Conservation (phyloP, 2,888 invertebrate species). For the Octonoba sinensis region DNA sequence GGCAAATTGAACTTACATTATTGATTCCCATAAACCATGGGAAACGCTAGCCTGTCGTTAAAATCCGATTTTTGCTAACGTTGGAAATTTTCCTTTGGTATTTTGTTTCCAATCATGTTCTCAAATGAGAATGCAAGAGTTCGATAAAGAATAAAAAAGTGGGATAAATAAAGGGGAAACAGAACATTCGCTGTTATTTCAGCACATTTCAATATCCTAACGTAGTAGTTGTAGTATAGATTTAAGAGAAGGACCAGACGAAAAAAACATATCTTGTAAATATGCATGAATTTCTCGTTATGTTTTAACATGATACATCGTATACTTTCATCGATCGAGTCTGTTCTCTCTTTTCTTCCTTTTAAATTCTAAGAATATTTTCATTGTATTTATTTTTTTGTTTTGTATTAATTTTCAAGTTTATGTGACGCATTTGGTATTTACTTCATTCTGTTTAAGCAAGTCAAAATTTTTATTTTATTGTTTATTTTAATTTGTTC, state of each 20-base stretch:
- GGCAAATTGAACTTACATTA: slow-evolving; percentile 39
- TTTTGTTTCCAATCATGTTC: slow-evolving; percentile 3
- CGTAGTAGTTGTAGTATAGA: slow-evolving; percentile 1
- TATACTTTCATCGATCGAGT: slow-evolving; percentile 19
- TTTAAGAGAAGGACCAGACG: neutral
- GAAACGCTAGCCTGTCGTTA: slow-evolving; percentile 41
- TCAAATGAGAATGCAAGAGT: slow-evolving; percentile 23
- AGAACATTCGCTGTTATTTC: slow-evolving; percentile 24
- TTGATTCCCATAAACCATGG: slow-evolving; percentile 11
- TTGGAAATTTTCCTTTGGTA: slow-evolving; percentile 1
- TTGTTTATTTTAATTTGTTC: no score
- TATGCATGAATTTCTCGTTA: slow-evolving; percentile 33
- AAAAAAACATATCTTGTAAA: slow-evolving; percentile 26
- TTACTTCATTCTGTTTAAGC: no score
- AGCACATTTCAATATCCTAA: slow-evolving; percentile 43
- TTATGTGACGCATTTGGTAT: no score
- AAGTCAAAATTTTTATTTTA: no score
- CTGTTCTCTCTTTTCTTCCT: neutral
- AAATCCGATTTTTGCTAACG: slow-evolving; percentile 44
- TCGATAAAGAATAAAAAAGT: slow-evolving; percentile 27
- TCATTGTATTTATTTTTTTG: no score
- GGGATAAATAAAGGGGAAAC: slow-evolving; percentile 5
- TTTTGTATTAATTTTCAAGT: no score
- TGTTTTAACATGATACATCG: slow-evolving; percentile 13
- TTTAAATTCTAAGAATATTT: no score